These are phyloP conservation scores for Microplitis mediator DNA, from an alignment of 1,140 invertebrate species.

Conservation along the genomic window DNA sequence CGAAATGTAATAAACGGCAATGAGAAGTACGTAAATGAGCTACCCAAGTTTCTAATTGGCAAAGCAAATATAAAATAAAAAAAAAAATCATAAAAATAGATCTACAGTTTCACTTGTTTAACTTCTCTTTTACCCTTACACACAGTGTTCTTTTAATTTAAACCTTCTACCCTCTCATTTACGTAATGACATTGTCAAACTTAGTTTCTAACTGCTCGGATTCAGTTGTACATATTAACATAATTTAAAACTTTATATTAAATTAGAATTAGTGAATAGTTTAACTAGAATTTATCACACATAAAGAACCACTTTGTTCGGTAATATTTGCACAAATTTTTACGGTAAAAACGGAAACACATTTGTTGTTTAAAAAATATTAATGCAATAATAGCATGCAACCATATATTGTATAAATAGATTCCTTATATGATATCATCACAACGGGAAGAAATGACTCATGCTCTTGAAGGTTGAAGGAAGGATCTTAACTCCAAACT, in stretches of 20 bases:
- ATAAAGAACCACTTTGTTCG: not conserved
- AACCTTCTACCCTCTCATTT: not conserved
- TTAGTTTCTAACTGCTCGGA: slow-evolving; percentile 9
- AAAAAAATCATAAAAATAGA: not conserved
- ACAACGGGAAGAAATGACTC: slow-evolving; percentile 3
- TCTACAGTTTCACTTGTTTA: not conserved
- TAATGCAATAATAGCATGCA: not conserved
- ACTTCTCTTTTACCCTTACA: not conserved
- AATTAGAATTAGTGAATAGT: not conserved
- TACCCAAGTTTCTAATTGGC: slow-evolving; percentile 1
- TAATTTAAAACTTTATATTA: not conserved
- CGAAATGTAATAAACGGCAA: not conserved
- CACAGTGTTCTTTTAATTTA: not conserved
- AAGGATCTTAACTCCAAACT: not conserved
- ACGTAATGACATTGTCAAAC: not conserved
- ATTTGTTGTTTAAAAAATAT: too few relatives aligned
- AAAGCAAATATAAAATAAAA: not conserved
- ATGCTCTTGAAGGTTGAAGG: not conserved
- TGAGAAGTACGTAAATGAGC: not conserved
- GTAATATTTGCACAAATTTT: too few relatives aligned
- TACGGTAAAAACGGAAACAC: too few relatives aligned
- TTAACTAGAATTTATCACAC: not conserved
- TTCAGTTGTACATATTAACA: not conserved
- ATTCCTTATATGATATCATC: not conserved
- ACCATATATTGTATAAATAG: not conserved